Conservation (phyloP, 1,140 invertebrate genomes). For the Chrysopa pallens region DNA sequence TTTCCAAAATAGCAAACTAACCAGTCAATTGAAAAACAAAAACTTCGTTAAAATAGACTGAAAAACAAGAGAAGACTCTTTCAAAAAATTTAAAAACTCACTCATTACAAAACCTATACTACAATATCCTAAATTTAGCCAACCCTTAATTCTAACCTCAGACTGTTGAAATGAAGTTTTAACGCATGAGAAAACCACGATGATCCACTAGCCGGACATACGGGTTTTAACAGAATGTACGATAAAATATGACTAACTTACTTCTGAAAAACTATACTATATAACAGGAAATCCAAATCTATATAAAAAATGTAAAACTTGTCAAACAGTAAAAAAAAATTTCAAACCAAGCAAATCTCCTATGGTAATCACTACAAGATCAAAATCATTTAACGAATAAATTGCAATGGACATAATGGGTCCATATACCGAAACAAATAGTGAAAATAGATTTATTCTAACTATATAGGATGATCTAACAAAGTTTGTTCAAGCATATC, state of each 20-base stretch:
- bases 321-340: conserved; percentile 3
- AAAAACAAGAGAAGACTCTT: conserved; percentile 13
- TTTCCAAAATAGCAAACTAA: conserved; percentile 9
- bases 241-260: conserved; percentile 1
- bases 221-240: no score
- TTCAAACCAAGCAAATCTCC: conserved; percentile 5
- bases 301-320: conserved; percentile 1
- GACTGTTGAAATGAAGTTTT: conserved; percentile 15
- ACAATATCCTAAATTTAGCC: conserved; percentile 16
- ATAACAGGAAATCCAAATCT: conserved; percentile 1
- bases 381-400: conserved; percentile 6
- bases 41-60: conserved; percentile 1
- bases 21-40: conserved; percentile 8
- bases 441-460: conserved; percentile 12
- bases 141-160: conserved; percentile 16
- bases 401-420: no score
- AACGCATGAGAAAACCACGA: neutral
- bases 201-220: neutral
- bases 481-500: conserved; percentile 12
- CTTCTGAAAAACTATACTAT: conserved; percentile 1
- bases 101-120: conserved; percentile 21
- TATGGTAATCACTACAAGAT: conserved; percentile 10
- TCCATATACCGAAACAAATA: conserved; percentile 13
- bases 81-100: conserved; percentile 19
- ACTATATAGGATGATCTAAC: conserved; percentile 14